A percentile compares a stretch with the other conserved stretches of the same genome.
phyloP scores from a whole-genome alignment of 2,797 vertebrate species.

The Hafferia zeledoni region DNA sequence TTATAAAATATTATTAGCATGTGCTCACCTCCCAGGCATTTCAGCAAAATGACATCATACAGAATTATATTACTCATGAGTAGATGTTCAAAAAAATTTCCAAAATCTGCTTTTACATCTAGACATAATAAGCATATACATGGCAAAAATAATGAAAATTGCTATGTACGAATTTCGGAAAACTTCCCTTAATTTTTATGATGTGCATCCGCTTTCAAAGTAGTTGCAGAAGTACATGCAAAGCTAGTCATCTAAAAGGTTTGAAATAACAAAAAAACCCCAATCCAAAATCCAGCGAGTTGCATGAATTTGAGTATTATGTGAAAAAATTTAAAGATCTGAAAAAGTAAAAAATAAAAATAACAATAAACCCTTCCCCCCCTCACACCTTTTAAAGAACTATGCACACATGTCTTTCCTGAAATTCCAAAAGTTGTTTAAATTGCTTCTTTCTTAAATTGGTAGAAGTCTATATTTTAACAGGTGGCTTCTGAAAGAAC shows the following conservation, averaged over 20 bases:
- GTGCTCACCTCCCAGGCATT: not conserved
- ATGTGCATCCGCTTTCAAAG: not conserved
- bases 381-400: not conserved
- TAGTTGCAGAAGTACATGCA: not conserved
- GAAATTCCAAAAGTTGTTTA: not conserved
- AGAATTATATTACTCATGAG: not conserved
- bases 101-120: not conserved
- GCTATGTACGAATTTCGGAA: not conserved
- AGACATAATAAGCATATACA: not conserved
- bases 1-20: not conserved
- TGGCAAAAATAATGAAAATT: not conserved
- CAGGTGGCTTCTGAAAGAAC: not conserved
- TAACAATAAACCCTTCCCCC: accelerated
- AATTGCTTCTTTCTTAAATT: not conserved
- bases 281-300: not conserved
- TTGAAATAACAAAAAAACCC: not conserved
- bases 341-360: not conserved
- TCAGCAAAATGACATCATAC: not conserved
- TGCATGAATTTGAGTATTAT: not conserved
- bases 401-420: not conserved
- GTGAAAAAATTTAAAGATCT: not conserved
- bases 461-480: not conserved
- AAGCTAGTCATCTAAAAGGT: not conserved
- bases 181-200: not conserved
- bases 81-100: not conserved